Conservation (phyloP, 2,113 vertebrate genomes). For the Athene cunicularia region DNA sequence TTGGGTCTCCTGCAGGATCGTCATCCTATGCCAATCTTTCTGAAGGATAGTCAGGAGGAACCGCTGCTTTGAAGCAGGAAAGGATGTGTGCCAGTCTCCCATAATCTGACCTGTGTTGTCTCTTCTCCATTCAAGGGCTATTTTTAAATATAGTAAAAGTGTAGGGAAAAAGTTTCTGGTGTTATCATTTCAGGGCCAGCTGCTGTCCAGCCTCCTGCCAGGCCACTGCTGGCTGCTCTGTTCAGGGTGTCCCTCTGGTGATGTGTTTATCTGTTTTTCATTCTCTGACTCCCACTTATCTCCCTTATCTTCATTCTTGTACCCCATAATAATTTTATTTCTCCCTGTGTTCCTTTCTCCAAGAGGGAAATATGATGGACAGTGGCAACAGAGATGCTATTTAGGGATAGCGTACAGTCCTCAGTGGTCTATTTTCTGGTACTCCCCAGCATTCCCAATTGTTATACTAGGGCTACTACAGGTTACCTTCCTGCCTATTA, state of each 20-base stretch:
- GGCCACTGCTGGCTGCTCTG: not conserved
- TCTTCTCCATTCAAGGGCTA: not conserved
- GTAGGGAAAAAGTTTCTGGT: not conserved
- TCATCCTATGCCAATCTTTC: not conserved
- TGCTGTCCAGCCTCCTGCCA: not conserved
- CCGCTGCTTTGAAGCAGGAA: not conserved
- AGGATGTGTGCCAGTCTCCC: not conserved
- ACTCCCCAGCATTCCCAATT: not conserved
- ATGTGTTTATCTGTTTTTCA: not conserved
- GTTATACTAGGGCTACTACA: not conserved
- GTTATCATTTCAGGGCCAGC: not conserved
- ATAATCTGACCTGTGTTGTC: not conserved
- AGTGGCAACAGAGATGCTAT: not conserved
- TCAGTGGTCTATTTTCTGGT: not conserved
- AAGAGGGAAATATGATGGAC: not conserved
- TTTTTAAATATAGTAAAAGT: not conserved
- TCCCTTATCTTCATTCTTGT: not conserved
- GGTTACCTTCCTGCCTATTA: not conserved
- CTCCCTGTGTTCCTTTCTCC: not conserved
- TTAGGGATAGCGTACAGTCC: not conserved
- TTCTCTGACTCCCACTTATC: not conserved
- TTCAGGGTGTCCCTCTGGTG: not conserved
- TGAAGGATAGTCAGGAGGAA: not conserved
- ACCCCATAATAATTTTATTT: not conserved
- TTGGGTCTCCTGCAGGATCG: fast-evolving